These are phyloP conservation scores for Eulimnadia texana DNA, from an alignment of 1,140 invertebrate species.

Conservation along the genomic window DNA sequence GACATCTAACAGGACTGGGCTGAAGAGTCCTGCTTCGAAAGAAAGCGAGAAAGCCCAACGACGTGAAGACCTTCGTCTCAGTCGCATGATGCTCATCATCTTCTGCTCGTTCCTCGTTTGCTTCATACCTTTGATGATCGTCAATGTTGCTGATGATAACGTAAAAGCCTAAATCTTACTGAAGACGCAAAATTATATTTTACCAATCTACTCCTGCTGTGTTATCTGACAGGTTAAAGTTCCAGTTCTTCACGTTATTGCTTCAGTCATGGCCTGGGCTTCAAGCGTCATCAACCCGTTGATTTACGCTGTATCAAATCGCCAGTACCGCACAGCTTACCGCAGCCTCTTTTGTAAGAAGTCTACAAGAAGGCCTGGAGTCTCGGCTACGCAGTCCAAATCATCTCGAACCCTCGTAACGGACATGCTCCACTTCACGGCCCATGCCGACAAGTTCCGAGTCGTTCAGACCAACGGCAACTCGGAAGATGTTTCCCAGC, in stretches of 20 bases:
- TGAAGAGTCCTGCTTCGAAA: conserved; percentile 4
- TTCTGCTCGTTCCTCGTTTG: conserved; percentile 69
- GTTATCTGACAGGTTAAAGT: conserved; percentile 29
- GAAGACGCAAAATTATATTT: neutral
- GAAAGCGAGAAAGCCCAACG: conserved; percentile 16
- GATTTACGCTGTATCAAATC: conserved; percentile 71
- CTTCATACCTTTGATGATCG: conserved; percentile 70
- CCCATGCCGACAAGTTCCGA: conserved; percentile 14
- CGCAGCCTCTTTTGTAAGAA: conserved; percentile 39
- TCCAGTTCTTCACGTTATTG: conserved; percentile 58
- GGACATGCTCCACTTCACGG: conserved; percentile 25
- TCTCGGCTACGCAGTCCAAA: conserved; percentile 22
- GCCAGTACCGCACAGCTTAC: conserved; percentile 63
- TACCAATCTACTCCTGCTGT: neutral
- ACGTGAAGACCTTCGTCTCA: conserved; percentile 59
- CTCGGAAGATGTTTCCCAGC: neutral
- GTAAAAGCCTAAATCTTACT: conserved; percentile 17
- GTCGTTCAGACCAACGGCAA: conserved; percentile 5
- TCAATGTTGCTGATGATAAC: conserved; percentile 65
- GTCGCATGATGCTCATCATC: conserved; percentile 67
- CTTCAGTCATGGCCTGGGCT: conserved; percentile 68
- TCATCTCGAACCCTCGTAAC: conserved; percentile 26
- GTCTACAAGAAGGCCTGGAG: conserved; percentile 14
- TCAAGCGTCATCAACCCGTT: conserved; percentile 73
- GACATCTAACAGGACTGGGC: conserved; percentile 1